These are phyloP conservation scores for Strix aluco DNA, from an alignment of 2,113 vertebrate species.

Conservation along the genomic window DNA sequence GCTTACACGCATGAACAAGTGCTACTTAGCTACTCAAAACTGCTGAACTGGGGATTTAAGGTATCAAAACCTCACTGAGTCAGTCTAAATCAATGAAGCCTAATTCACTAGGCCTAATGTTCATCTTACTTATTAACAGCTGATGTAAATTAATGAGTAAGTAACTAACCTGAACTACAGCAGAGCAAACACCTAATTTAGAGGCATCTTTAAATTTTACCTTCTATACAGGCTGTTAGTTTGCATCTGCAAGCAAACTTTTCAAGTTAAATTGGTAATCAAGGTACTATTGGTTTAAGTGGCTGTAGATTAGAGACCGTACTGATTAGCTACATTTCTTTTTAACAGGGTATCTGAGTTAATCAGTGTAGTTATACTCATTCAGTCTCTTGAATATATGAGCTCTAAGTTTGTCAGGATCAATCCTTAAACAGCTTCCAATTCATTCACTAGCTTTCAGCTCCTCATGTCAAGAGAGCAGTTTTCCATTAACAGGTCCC, in stretches of 20 bases:
- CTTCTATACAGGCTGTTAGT: constrained; percentile 7
- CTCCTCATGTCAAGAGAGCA: not conserved
- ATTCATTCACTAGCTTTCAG: not conserved
- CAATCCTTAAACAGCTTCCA: not conserved
- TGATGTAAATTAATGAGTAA: constrained; percentile 43
- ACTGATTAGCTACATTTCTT: constrained; percentile 5
- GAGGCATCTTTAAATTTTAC: constrained; percentile 17
- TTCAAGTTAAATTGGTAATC: constrained; percentile 30
- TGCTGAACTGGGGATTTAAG: not conserved
- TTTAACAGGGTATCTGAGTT: not conserved
- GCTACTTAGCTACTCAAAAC: not conserved
- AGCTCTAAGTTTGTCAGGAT: not conserved
- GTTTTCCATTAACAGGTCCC: not conserved
- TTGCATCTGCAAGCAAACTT: constrained; percentile 29
- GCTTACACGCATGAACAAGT: not conserved
- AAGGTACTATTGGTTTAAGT: constrained; percentile 8
- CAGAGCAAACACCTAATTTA: constrained; percentile 1
- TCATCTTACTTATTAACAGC: not conserved
- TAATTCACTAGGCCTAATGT: not conserved
- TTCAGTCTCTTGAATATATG: not conserved
- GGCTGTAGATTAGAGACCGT: not conserved
- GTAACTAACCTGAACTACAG: not conserved
- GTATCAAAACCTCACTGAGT: not conserved
- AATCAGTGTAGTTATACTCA: constrained; percentile 3
- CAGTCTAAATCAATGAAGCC: not conserved